Percentiles rank a stretch among this genome's conserved stretches.
phyloP scores from a whole-genome alignment of 2,888 invertebrate genomes.

The Morinoia aosen region DNA sequence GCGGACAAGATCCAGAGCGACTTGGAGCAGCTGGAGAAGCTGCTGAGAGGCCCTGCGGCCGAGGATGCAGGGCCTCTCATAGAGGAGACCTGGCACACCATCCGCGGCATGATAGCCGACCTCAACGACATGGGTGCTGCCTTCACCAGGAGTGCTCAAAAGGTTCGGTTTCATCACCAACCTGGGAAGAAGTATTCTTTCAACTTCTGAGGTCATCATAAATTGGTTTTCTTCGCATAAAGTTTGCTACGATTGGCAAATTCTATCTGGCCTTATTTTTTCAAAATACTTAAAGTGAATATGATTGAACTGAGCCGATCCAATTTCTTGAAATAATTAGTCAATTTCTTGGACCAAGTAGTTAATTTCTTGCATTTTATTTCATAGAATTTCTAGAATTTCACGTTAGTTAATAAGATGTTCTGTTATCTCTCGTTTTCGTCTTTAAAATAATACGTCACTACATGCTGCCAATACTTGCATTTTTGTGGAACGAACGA shows the following conservation, averaged over 20 bases:
- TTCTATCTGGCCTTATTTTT: too few relatives aligned
- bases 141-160: constrained; percentile 77
- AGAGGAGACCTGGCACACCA: constrained; percentile 79
- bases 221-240: too few relatives aligned
- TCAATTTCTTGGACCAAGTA: not conserved
- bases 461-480: not conserved
- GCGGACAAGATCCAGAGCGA: constrained; percentile 79
- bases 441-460: not conserved
- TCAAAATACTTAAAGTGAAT: too few relatives aligned
- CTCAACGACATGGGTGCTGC: constrained; percentile 79
- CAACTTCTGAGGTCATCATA: too few relatives aligned
- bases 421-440: not conserved
- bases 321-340: too few relatives aligned
- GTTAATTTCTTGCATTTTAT: not conserved
- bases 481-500: constrained; percentile 20
- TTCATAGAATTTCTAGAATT: not conserved
- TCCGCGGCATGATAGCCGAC: constrained; percentile 78
- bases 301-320: too few relatives aligned
- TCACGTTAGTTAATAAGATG: not conserved
- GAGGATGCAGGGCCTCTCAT: constrained; percentile 73
- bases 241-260: too few relatives aligned
- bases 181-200: too few relatives aligned
- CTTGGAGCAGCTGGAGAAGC: constrained; percentile 78
- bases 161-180: constrained; percentile 71
- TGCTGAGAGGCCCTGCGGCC: constrained; percentile 74